These are phyloP conservation scores for Mesocricetus auratus DNA, from an alignment of 2,113 vertebrate genomes.

Conservation along the genomic window DNA sequence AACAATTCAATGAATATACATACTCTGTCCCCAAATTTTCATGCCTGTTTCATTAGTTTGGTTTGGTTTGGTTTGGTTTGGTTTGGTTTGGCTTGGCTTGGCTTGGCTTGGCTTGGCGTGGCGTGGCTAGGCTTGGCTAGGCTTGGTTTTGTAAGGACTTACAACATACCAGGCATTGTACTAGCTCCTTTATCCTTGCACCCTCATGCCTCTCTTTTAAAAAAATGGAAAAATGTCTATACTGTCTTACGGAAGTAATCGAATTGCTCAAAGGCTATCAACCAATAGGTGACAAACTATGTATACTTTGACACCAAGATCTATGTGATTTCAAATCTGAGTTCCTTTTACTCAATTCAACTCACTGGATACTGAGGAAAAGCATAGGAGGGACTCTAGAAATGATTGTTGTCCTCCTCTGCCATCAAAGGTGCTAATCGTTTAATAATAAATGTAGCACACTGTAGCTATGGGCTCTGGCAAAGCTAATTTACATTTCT, in stretches of 20 bases:
- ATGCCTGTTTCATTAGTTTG: not conserved
- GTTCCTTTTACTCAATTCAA: not conserved
- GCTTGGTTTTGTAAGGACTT: not conserved
- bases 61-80: not conserved
- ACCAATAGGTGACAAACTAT: not conserved
- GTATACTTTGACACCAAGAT: not conserved
- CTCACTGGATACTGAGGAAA: not conserved
- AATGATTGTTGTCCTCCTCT: not conserved
- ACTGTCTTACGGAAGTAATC: not conserved
- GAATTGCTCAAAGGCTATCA: not conserved
- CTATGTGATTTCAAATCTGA: not conserved
- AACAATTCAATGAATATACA: not conserved
- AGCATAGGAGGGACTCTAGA: conserved; percentile 1
- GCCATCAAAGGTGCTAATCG: not conserved
- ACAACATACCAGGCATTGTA: not conserved
- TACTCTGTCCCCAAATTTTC: not conserved
- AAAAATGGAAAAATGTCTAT: not conserved
- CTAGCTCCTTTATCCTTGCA: not conserved
- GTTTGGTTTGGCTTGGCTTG: no score
- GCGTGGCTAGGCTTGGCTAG: not conserved
- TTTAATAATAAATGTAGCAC: not conserved
- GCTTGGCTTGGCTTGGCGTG: no score
- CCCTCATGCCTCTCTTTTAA: not conserved
- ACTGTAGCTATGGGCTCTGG: not conserved
- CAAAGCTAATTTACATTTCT: conserved; percentile 27